A percentile compares a stretch with the other conserved stretches of the same genome.
These are phyloP conservation scores for Acrossocheilus wenchowensis DNA, from an alignment of 2,797 vertebrate species.

Conservation along the genomic window DNA sequence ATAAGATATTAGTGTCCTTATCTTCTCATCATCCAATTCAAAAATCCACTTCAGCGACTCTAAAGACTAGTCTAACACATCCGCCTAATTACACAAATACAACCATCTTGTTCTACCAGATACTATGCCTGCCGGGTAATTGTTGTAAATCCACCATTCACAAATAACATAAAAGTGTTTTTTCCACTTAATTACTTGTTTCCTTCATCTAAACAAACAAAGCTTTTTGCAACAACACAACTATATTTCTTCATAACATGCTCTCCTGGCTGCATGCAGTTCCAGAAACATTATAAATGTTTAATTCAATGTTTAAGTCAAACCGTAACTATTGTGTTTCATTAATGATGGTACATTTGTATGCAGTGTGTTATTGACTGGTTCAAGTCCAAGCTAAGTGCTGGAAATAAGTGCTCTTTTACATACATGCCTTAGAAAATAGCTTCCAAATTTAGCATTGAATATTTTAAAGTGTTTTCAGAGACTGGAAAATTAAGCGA, in stretches of 20 bases:
- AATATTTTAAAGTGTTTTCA: constrained; percentile 52
- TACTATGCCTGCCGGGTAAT: constrained; percentile 16
- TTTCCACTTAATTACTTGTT: constrained; percentile 15
- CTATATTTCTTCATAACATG: constrained; percentile 22
- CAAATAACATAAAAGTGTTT: constrained; percentile 26
- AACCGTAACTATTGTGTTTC: constrained; percentile 13
- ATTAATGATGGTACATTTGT: constrained; percentile 20
- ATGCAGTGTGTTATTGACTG: background rate
- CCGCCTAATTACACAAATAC: constrained; percentile 42
- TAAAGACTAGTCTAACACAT: constrained; percentile 26
- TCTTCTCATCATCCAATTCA: constrained; percentile 28
- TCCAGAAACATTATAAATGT: constrained; percentile 35
- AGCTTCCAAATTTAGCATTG: constrained; percentile 39
- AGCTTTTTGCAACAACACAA: background rate
- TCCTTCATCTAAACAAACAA: constrained; percentile 26
- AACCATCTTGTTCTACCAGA: constrained; percentile 18
- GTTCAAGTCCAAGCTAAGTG: background rate
- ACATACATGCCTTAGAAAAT: constrained; percentile 39
- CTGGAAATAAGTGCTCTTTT: constrained; percentile 28
- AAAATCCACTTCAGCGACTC: constrained; percentile 27
- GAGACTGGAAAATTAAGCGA: constrained; percentile 21
- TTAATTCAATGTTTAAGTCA: constrained; percentile 19
- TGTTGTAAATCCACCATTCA: constrained; percentile 25
- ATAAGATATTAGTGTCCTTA: constrained; percentile 13
- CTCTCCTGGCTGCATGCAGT: background rate